These are phyloP conservation scores for Erinaceus europaeus DNA, from an alignment of 2,113 vertebrate genomes.

Conservation along the genomic window DNA sequence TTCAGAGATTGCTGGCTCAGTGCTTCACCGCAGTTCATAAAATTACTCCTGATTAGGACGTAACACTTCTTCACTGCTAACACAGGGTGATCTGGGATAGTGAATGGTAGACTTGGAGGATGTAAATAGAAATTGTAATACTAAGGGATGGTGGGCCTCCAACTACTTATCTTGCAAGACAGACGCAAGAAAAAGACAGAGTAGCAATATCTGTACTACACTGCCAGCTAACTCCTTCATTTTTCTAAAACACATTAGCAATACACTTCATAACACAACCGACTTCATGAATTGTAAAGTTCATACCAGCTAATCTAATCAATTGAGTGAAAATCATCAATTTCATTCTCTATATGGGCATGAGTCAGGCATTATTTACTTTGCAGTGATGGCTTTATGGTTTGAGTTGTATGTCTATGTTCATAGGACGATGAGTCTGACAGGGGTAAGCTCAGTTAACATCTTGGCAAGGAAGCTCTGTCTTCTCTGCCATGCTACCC, in stretches of 20 bases:
- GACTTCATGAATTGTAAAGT: conserved; percentile 2
- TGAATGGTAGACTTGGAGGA: neutral
- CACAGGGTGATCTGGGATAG: neutral
- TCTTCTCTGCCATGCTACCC: neutral
- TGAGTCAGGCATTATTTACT: neutral
- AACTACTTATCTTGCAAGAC: neutral
- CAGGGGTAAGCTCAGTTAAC: conserved; percentile 39
- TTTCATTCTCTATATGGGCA: neutral
- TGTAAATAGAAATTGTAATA: neutral
- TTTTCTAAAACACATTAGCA: conserved; percentile 1
- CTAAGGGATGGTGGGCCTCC: neutral
- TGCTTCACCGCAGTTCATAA: neutral
- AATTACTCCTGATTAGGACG: neutral
- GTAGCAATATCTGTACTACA: neutral
- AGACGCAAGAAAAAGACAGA: neutral
- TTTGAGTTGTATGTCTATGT: conserved; percentile 28
- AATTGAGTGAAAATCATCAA: neutral
- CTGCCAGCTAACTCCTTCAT: neutral
- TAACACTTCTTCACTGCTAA: neutral
- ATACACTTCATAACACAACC: neutral
- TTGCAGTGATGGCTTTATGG: conserved; percentile 31
- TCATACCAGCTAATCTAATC: neutral
- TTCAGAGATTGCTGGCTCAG: neutral
- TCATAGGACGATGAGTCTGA: conserved; percentile 22
- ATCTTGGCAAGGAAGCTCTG: conserved; percentile 5